Evolutionary conservation across 1,140 invertebrate species (phyloP).

Genomic region (Acyrthosiphon pisum): DNA sequence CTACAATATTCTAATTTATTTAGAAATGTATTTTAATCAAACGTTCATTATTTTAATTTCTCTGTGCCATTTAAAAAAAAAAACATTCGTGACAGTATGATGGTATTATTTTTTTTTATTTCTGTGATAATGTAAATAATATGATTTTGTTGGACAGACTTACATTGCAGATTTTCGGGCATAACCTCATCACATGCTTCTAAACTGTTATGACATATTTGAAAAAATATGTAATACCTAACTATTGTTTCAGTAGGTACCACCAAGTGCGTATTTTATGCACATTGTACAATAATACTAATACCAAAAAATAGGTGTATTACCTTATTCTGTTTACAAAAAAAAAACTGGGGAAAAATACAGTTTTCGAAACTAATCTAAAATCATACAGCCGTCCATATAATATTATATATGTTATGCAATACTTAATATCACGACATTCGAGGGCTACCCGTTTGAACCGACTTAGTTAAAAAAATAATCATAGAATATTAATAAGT

Average conservation of each 20-base stretch:
- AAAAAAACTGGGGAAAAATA: neutral
- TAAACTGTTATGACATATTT: neutral
- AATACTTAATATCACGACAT: slow-evolving; percentile 28
- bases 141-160: neutral
- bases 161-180: neutral
- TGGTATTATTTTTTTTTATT: slow-evolving; percentile 32
- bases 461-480: slow-evolving; percentile 24
- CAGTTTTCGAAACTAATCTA: slow-evolving; percentile 19
- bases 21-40: neutral
- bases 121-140: slow-evolving; percentile 56
- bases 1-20: neutral
- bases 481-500: neutral
- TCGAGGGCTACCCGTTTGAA: neutral
- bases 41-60: neutral
- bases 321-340: neutral
- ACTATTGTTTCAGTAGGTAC: neutral
- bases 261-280: neutral
- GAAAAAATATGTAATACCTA: neutral
- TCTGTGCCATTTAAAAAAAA: neutral
- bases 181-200: neutral
- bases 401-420: slow-evolving; percentile 4
- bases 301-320: too few species aligned
- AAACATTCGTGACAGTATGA: neutral
- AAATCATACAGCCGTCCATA: slow-evolving; percentile 52
- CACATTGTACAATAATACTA: neutral